phyloP scores from a whole-genome alignment of 2,888 invertebrate genomes.

The Pelosia muscerda region DNA sequence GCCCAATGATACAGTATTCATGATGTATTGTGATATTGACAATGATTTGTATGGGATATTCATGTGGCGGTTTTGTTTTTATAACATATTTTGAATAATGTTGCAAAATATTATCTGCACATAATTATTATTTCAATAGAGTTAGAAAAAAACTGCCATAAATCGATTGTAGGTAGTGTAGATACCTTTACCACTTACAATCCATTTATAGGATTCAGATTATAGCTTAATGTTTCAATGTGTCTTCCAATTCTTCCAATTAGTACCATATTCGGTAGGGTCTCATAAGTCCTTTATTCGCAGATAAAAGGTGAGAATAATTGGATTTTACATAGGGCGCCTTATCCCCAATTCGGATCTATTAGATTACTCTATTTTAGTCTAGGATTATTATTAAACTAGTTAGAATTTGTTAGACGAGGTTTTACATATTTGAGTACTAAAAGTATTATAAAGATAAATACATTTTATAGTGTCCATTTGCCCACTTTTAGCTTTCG shows the following conservation, averaged over 20 bases:
- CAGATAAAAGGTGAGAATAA: slow-evolving; percentile 48
- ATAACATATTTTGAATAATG: not conserved
- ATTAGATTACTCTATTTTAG: slow-evolving; percentile 33
- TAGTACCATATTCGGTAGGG: slow-evolving; percentile 24
- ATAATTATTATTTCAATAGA: too few relatives aligned
- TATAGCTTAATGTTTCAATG: too few relatives aligned
- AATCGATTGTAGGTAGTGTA: too few relatives aligned
- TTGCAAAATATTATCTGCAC: not conserved
- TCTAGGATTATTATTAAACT: slow-evolving; percentile 8
- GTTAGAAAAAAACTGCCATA: too few relatives aligned
- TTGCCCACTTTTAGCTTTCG: too few relatives aligned
- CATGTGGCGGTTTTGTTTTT: slow-evolving; percentile 39
- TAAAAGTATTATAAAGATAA: not conserved
- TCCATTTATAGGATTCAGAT: too few relatives aligned
- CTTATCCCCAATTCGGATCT: slow-evolving; percentile 41
- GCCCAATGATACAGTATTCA: slow-evolving; percentile 46
- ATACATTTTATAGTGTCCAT: not conserved
- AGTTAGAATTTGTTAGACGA: slow-evolving; percentile 1
- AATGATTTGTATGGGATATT: slow-evolving; percentile 42
- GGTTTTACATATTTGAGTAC: not conserved
- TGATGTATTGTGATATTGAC: slow-evolving; percentile 46
- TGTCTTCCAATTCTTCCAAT: too few relatives aligned
- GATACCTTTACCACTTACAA: too few relatives aligned
- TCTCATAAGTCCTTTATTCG: slow-evolving; percentile 46
- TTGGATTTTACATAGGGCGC: slow-evolving; percentile 37